A percentile compares a stretch with the other conserved stretches of the same genome.
phyloP scores from a whole-genome alignment of 2,113 vertebrate species.

The Engraulis encrasicolus region DNA sequence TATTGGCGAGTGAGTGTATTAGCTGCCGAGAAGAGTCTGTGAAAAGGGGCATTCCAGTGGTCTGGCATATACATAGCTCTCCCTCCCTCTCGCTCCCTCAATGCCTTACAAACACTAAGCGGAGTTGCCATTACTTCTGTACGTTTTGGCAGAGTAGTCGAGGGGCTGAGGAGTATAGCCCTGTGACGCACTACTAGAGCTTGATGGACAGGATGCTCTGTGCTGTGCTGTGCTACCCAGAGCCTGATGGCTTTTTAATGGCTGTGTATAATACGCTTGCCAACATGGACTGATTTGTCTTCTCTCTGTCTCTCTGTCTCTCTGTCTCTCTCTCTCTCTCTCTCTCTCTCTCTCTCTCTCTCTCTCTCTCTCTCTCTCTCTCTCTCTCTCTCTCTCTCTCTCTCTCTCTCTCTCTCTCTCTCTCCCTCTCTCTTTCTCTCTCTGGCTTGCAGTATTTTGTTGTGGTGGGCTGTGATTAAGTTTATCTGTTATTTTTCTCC shows the following conservation, averaged over 20 bases:
- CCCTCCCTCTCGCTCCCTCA: no score
- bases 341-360: no score
- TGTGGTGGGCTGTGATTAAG: background rate
- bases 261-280: background rate
- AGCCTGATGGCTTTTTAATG: conserved; percentile 8
- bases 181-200: background rate
- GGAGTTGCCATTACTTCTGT: conserved; percentile 23
- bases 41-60: conserved; percentile 27
- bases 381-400: no score
- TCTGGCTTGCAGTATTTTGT: background rate
- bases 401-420: no score
- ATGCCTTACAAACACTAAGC: conserved; percentile 22
- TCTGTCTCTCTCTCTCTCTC: background rate
- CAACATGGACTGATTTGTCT: background rate
- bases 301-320: no score
- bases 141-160: conserved; percentile 29
- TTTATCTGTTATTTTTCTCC: background rate
- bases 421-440: background rate
- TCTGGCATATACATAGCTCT: conserved; percentile 9
- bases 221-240: background rate
- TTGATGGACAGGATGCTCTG: conserved; percentile 20
- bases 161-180: background rate
- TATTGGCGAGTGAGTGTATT: background rate
- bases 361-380: no score
- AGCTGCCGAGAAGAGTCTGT: background rate